phyloP scores from a whole-genome alignment of 1,140 invertebrate genomes.

The Chrysopa pallens region DNA sequence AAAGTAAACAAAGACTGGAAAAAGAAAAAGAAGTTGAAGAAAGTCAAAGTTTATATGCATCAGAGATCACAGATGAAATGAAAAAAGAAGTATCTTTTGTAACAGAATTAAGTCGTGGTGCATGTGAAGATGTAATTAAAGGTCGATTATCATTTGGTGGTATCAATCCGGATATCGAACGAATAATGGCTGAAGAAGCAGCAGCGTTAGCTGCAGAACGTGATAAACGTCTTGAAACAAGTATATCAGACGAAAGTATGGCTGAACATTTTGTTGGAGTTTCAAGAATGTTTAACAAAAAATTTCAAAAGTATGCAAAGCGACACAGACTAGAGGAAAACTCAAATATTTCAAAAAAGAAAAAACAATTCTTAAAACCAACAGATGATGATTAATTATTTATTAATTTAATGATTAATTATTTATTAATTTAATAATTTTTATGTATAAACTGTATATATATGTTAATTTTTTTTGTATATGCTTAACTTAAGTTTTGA shows the following conservation, averaged over 20 bases:
- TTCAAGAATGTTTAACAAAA: too few species aligned
- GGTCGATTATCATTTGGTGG: conserved; percentile 73
- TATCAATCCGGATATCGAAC: conserved; percentile 77
- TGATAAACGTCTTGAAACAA: conserved; percentile 32
- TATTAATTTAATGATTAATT: too few species aligned
- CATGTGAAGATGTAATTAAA: conserved; percentile 55
- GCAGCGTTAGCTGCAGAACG: conserved; percentile 22
- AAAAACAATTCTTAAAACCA: too few species aligned
- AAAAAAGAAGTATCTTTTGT: conserved; percentile 46
- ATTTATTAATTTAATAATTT: too few species aligned
- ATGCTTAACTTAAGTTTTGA: too few species aligned
- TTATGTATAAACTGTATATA: too few species aligned
- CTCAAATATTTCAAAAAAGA: too few species aligned
- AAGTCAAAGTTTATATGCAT: conserved; percentile 34
- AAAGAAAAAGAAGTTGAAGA: conserved; percentile 55
- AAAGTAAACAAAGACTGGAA: conserved; percentile 63
- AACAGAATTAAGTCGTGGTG: conserved; percentile 50
- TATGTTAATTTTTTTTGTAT: too few species aligned
- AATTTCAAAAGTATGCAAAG: too few species aligned
- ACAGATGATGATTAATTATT: too few species aligned
- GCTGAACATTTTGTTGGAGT: conserved; percentile 15
- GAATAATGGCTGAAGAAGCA: conserved; percentile 37
- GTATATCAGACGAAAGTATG: conserved; percentile 55
- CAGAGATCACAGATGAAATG: conserved; percentile 28
- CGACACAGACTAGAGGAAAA: too few species aligned